Evolutionary conservation across 2,113 vertebrate genomes (phyloP).

Genomic region (Gavialis gangeticus): DNA sequence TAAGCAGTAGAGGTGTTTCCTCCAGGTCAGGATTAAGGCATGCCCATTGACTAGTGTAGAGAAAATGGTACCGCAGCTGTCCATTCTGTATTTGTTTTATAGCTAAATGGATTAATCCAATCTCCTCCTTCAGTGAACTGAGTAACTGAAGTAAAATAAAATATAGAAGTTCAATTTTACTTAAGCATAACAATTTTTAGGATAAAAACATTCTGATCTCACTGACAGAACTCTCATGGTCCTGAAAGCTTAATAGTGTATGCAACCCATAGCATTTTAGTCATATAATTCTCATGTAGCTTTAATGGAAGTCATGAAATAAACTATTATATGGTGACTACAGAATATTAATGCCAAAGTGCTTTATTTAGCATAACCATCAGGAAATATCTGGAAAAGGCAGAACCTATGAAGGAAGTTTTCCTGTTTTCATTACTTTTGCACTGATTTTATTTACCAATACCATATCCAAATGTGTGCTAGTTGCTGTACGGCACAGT

Average conservation of each 20-base stretch:
- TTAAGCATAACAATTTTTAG: not conserved
- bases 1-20: not conserved
- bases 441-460: too few species aligned
- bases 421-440: not conserved
- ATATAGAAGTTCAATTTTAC: not conserved
- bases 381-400: not conserved
- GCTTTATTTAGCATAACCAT: not conserved
- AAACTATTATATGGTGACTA: not conserved
- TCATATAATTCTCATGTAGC: not conserved
- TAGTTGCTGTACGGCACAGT: not conserved
- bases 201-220: not conserved
- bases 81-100: not conserved
- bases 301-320: not conserved
- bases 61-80: not conserved
- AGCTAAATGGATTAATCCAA: not conserved
- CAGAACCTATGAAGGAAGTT: not conserved
- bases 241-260: not conserved
- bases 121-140: not conserved
- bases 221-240: not conserved
- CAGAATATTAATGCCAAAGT: not conserved
- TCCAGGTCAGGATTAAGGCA: not conserved
- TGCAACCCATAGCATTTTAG: rapidly evolving
- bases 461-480: not conserved
- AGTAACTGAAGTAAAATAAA: not conserved
- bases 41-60: not conserved